Base-by-base conservation (phyloP, 2,888 invertebrate genomes). In the Trachelus troglodyta region DNA sequence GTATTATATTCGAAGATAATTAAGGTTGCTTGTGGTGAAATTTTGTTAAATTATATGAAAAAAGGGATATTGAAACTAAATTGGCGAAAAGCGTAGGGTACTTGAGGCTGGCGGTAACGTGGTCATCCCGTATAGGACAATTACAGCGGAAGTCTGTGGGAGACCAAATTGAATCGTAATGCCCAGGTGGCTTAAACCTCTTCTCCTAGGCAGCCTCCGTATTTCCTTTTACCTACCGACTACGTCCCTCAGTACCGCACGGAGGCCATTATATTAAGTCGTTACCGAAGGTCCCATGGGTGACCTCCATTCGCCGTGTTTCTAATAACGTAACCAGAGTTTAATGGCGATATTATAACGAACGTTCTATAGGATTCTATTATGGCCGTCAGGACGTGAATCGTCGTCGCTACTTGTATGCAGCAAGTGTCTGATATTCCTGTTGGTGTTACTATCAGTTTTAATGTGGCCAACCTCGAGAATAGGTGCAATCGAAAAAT, bases 151-250 rank as follows among this genome's bases (percentile, higher is more conserved):
- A 12, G 33, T 6, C n/a, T 15, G 69, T 30, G 69, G 74, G 80
- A 77, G 82, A 79, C 75, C 79, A 79, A 82, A 82, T 82, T 82
- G 82, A 82, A 82, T 80, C 79, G 82, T 77, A 74, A 75, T 79
- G 79, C 76, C 83, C 83, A 82, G 83, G 82, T 83, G 83, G 81
- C 79, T 82, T 76, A 75, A 81, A 80, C 81, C 82, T 79, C 78
- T 73, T 79, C 78, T 71, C 74, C 69, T 69, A 75, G 35, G 12
- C 78, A 33, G 31, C 37, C 73, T 33, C 74, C 37, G 74, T 56
- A 74, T 33, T 56, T 73, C 56, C 35, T 37, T 34, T 37, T 23
- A 33, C 75, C 79, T 76, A 31, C 40, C 35, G 69, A 33, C 75
- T 74, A 15, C 4, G 74, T 75, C 75, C 75, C 79, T 80, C 76